Evolutionary conservation across 2,113 vertebrate species (phyloP).

Genomic region (Pangasianodon gigas): DNA sequence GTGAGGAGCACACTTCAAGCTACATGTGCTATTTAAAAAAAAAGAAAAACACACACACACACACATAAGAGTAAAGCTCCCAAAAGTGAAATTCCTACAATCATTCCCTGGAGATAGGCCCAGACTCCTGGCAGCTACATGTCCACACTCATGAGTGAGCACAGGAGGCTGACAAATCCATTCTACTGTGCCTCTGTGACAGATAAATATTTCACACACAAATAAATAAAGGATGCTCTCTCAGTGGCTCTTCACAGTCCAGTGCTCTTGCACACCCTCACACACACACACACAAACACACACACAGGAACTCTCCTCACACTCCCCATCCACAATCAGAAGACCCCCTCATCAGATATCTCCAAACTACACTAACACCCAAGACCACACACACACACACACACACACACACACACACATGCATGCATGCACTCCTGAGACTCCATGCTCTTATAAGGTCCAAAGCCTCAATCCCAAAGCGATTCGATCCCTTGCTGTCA

Average conservation of each 20-base stretch:
- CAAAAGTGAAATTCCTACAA: slow-evolving; percentile 83
- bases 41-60: neutral
- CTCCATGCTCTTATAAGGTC: slow-evolving; percentile 2
- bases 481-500: slow-evolving; percentile 55
- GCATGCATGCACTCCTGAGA: slow-evolving; percentile 3
- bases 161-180: slow-evolving; percentile 88
- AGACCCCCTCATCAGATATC: slow-evolving; percentile 9
- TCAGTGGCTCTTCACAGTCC: slow-evolving; percentile 88
- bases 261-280: slow-evolving; percentile 76
- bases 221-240: slow-evolving; percentile 99
- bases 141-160: slow-evolving; percentile 79
- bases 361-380: slow-evolving; percentile 36
- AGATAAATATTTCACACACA: slow-evolving; percentile 98
- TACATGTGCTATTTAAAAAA: slow-evolving; percentile 47
- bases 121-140: slow-evolving; percentile 75
- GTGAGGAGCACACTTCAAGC: neutral
- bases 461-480: slow-evolving; percentile 50
- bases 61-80: slow-evolving; percentile 65
- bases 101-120: slow-evolving; percentile 78
- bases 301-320: slow-evolving; percentile 28
- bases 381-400: neutral
- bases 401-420: neutral
- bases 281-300: slow-evolving; percentile 21
- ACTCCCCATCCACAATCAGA: neutral
- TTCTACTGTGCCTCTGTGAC: slow-evolving; percentile 90